phyloP scores from a whole-genome alignment of 1,140 invertebrate species.

The Delia radicum region DNA sequence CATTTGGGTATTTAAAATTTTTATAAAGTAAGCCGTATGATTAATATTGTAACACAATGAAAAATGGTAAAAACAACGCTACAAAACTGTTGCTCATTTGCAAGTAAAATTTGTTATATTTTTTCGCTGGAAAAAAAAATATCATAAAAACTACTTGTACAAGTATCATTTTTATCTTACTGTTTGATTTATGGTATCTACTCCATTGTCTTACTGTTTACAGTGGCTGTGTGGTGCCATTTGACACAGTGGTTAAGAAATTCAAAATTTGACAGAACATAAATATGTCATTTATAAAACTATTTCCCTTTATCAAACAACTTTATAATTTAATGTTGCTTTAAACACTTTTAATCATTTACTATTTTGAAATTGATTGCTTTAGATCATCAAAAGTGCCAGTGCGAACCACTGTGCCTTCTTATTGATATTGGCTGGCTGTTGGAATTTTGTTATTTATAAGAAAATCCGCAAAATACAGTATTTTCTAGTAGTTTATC shows the following conservation, averaged over 20 bases:
- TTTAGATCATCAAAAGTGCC: no score
- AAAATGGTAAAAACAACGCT: not conserved
- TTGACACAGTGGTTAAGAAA: not conserved
- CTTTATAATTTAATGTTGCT: no score
- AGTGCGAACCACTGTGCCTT: no score
- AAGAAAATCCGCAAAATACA: no score
- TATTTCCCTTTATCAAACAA: no score
- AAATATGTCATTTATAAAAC: no score
- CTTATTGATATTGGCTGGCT: no score
- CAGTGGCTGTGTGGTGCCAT: not conserved
- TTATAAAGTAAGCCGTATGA: not conserved
- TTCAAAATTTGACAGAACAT: not conserved
- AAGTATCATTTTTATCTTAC: not conserved
- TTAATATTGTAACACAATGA: not conserved
- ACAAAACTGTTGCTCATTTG: conserved; percentile 1
- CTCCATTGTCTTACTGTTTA: no score
- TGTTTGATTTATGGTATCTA: not conserved
- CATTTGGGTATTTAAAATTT: not conserved
- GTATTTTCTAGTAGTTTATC: no score
- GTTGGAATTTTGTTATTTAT: no score
- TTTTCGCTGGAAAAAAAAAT: not conserved
- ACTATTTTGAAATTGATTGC: no score
- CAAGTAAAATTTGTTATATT: not conserved
- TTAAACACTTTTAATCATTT: no score
- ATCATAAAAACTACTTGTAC: not conserved